A percentile compares a stretch with the other conserved stretches of the same genome.
Evolutionary conservation across 2,797 vertebrate species (phyloP).

Genomic region (Lagorchestes hirsutus): DNA sequence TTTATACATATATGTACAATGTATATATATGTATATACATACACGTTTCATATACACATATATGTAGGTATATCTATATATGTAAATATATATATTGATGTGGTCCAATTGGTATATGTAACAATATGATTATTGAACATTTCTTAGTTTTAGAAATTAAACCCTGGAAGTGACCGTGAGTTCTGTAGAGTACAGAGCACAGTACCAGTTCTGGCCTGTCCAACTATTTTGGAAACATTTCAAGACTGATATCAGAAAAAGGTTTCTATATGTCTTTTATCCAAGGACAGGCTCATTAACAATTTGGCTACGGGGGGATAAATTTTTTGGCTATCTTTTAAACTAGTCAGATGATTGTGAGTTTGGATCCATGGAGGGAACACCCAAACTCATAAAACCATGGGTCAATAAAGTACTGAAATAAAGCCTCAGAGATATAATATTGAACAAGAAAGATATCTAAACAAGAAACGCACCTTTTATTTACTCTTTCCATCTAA

Average conservation of each 20-base stretch:
- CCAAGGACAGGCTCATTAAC: not conserved
- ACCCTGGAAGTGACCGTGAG: not conserved
- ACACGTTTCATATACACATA: not conserved
- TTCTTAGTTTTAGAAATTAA: not conserved
- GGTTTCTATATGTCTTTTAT: not conserved
- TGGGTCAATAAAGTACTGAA: not conserved
- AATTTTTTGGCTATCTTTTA: not conserved
- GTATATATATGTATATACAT: not conserved
- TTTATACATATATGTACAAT: not conserved
- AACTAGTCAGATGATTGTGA: not conserved
- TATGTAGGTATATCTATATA: too few relatives aligned
- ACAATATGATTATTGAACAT: not conserved
- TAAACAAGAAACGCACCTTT: not conserved
- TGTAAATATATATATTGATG: not conserved
- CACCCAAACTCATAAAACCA: not conserved
- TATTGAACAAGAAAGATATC: constrained; percentile 25
- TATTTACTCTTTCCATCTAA: not conserved
- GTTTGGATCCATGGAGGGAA: not conserved
- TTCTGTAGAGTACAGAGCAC: not conserved
- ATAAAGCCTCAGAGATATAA: constrained; percentile 25
- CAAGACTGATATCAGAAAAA: not conserved
- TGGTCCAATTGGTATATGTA: not conserved
- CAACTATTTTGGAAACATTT: not conserved
- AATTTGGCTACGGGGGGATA: not conserved
- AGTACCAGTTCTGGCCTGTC: not conserved